Base-by-base conservation (phyloP, 2,797 vertebrate genomes). In the Acrossocheilus fasciatus region DNA sequence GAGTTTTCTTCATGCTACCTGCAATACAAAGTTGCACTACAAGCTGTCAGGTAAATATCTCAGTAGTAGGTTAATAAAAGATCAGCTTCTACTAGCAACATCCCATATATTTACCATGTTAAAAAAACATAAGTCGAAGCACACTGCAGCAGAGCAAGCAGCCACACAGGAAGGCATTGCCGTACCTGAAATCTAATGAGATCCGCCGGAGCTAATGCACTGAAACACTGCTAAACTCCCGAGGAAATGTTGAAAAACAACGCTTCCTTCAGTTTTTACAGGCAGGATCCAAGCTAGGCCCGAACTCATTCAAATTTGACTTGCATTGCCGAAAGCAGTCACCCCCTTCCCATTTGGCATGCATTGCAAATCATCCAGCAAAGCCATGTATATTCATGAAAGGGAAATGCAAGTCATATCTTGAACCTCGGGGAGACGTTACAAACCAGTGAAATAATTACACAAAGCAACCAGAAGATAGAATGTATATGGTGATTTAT, bases 401-500 rank as follows among this genome's bases (percentile, higher is more conserved):
- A 45, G n/a, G 14, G 72, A 86, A 81, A 90, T 89, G 90, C 89
- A 91, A 84, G 70, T 86, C 88, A 81, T 82, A 83, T 83, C 74
- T 86, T 89, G 86, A 91, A 89, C 83, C 84, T 84, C 66, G 45
- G 50, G 78, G 83, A 90, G 89, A 36, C 78, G 87, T 76, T 87
- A 89, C 88, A 57, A 88, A 88, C 87, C 82, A 30, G 86, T 78
- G 81, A 90, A 89, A 93, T 94, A 92, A 94, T 93, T 93, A 93
- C 88, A 91, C 88, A 23, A 87, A 88, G 85, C 88, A 89, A 91
- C 89, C 88, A 91, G 87, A 86, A 88, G 88, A 92, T 87, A 90
- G 69, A 86, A 89, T 89, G 90, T 92, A 92, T 91, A 91, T 90
- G 59, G 90, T 93, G 91, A 95, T 95, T 93, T 93, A 95, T 95